Base-by-base conservation (phyloP, 2,888 invertebrate genomes). In the Drosophila glabriapex region DNA sequence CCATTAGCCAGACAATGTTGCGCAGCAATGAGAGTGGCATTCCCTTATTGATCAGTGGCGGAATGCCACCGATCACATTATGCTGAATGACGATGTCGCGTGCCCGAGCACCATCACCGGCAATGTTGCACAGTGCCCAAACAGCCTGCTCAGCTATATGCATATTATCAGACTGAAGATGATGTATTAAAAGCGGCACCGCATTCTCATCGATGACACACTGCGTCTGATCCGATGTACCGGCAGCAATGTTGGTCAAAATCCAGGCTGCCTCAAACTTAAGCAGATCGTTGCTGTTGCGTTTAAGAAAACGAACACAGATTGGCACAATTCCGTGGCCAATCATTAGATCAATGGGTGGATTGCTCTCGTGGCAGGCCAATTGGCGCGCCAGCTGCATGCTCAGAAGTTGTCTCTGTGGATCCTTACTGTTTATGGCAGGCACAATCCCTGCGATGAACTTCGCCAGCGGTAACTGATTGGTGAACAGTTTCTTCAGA, bases 231-330 rank as follows among this genome's bases (percentile, higher is more conserved):
- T 96, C 96, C 0, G 97, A 96, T 0, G 97, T 97, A 10, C 99
- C 99, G 0, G 99, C 99, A 0, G 99, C 99, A 63, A 99, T 97
- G 92, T 99, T 99, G 33, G 99, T 99, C 66, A 99, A 94, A 0
- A 98, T 98, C 99, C 99, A 99, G 0, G 99, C 97, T 1, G 99
- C 97, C 94, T 99, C 99, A 94, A 99, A 99, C 93, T 99, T 97
- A 1, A 98, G 94, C 58, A 95, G 94, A 0, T 96, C 93, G 80
- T 96, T 96, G 74, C 97, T 95, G 88, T 95, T 94, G 68, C 95
- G 94, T 25, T 95, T 94, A 68, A 99, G 94, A 53, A 97, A 97
- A 46, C 96, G 95, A 0, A 98, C 96, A 87, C 98, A 95, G 60
- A 96, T 95, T 4, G 97, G 96, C 16, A 99, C 96, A 71, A 98